A percentile compares a stretch with the other conserved stretches of the same genome.
These are phyloP conservation scores for Mamestra brassicae DNA, from an alignment of 2,888 invertebrate genomes.

Conservation along the genomic window DNA sequence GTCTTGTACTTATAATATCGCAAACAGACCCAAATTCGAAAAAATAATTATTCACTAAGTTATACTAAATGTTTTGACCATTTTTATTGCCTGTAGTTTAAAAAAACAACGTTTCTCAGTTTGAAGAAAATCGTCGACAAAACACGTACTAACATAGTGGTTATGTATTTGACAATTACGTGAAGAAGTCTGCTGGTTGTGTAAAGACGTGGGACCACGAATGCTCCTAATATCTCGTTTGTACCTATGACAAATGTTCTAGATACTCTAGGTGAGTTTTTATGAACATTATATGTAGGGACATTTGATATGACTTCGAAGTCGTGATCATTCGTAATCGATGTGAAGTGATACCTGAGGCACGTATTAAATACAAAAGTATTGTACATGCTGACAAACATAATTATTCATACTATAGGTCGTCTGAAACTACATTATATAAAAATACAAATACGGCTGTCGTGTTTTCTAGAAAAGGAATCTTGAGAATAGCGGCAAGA, in stretches of 20 bases:
- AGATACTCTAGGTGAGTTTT: conserved; percentile 32
- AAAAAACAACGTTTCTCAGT: conserved; percentile 20
- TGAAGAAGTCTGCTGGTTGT: conserved; percentile 43
- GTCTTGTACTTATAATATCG: too few relatives aligned
- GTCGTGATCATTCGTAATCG: conserved; percentile 34
- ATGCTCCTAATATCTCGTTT: conserved; percentile 42
- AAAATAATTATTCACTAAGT: conserved; percentile 28
- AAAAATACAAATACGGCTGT: not conserved
- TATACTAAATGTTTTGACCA: conserved; percentile 17
- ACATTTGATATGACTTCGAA: conserved; percentile 14
- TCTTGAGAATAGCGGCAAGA: not conserved
- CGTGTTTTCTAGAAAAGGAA: not conserved
- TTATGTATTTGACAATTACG: conserved; percentile 61
- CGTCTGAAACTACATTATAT: too few relatives aligned
- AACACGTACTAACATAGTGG: conserved; percentile 49
- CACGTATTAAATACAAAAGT: conserved; percentile 46
- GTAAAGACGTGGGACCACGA: conserved; percentile 51
- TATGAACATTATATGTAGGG: conserved; percentile 24
- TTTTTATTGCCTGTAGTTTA: conserved; percentile 29
- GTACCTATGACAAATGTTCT: conserved; percentile 42
- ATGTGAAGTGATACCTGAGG: conserved; percentile 19
- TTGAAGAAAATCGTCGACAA: conserved; percentile 25
- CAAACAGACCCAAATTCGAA: not conserved
- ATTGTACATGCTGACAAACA: conserved; percentile 16
- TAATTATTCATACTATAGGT: conserved; percentile 3